Base-by-base conservation (phyloP, 2,888 invertebrate genomes). In the Arrhopalites spinosus region DNA sequence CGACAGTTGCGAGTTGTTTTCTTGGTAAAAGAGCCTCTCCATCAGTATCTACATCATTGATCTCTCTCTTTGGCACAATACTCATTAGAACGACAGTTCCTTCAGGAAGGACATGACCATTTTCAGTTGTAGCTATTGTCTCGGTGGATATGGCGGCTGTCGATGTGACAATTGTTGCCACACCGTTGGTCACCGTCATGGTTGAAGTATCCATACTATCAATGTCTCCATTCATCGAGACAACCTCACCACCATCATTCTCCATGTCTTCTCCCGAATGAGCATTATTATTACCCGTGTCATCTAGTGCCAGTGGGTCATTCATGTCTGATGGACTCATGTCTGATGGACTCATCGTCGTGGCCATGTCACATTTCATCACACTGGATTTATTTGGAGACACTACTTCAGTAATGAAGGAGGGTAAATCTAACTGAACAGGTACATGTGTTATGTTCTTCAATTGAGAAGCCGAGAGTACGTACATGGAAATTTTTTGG, bases 11-110 rank as follows among this genome's bases (percentile, higher is more conserved):
- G 11, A 77, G 71, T 76, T 77, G 77, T 53, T 81, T 81, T 72
- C 80, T 77, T 13, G 80, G 81, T 73, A 78, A 77, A 15, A 81
- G 71, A 68, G 75, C 75, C 64, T 81, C 85, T 86, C 84, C 85
- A 76, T 81, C 81, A 53, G 79, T 78, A 53, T 78, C 36, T 27
- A 75, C 77, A 67, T 73, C 68, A 43, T 78, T 71, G 15, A 74
- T 69, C 59, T 77, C 78, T 56, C 77, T 77, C 77, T 81, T 80
- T 79, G 80, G 81, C 79, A 81, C 81, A 72, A 81, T 80, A 74
- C 78, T 77, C 81, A 81, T 81, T 63, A 81, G 80, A 15, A 81
- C 80, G n/a, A 81, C 80, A 20, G 80, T 80, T 59, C 81, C 81
- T 53, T 81, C 78, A 5, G 81, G 81, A 56, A 81, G 72, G 74